Base-by-base conservation (phyloP, 2,797 vertebrate genomes). In the Rhynchotus rufescens region DNA sequence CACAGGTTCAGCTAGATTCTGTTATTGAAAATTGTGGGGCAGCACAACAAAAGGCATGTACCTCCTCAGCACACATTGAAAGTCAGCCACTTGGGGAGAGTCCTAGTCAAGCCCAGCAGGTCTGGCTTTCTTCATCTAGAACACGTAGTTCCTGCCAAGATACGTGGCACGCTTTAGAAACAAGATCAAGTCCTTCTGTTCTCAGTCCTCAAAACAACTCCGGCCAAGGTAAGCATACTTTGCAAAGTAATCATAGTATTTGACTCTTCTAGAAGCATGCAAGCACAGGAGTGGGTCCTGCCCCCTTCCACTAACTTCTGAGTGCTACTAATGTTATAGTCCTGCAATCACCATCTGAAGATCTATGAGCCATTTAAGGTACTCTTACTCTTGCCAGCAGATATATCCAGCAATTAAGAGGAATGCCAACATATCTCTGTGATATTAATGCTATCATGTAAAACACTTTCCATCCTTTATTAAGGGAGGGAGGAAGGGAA, bases 111-210 rank as follows among this genome's bases (percentile, higher is more conserved):
- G 68, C 66, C 74, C 92, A 95, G 66, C 79, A 80, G 62, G 68
- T 84, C 69, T 88, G 30, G 10, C 62, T 97, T 67, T 97, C 97
- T 15, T 98, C 98, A 4, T 94, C 97, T 36, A 92, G 94, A 54
- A 97, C 94, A 2, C 95, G 94, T 73, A 87, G 86, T 4, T 98
- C 98, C 22, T 97, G 98, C 67, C 98, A 98, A 78, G 98, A 97
- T 42, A 92, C 98, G 42, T 99, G 98, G 98, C 97, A 97, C 84
- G 94, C 97, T 38, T 93, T 98, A 80, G 98, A 98, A 72, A 96
- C 45, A 77, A 97, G 96, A n/a, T 97, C 98, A 56, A 98, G 97
- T 87, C 94, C 97, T 68, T 98, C 98, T 6, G 4, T 96, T 62
- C 84, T 96, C 56, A 97, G 97, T 65, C 78, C 96, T 64, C 95